Base-by-base conservation (phyloP, 2,113 vertebrate species). In the Lota lota region DNA sequence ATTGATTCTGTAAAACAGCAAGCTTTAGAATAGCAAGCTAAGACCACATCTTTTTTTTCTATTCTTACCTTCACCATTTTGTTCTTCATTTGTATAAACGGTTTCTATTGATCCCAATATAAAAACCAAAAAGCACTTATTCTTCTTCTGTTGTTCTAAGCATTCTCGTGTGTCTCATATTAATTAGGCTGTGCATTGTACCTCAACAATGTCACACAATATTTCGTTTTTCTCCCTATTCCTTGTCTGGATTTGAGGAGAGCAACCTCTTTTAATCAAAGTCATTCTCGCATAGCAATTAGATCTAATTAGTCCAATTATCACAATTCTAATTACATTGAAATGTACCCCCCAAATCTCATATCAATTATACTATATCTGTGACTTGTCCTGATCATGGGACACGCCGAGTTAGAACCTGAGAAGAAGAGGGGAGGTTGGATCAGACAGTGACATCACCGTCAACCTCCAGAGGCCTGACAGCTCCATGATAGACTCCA, bases 291-390 rank as follows among this genome's bases (percentile, higher is more conserved):
- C 85, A 87, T 85, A 82, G 89, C 90, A 92, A 92, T 93, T 92
- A 91, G 88, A 91, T 91, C 90, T 92, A 92, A 93, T 93, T 92
- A 93, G 91, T 90, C 88, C 90, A 93, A 93, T 93, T 93, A 93
- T 88, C 81, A 90, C 88, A 85, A 92, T 87, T 91, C 83, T 93
- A 93, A 93, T 93, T 93, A 93, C 92, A 93, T 78, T 84, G 81
- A 92, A 92, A 91, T 91, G 90, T 90, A 90, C 76, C 91, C 90
- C 91, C 91, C 81, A 91, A 93, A 92, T 92, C 91, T 93, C 92
- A 91, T 90, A 93, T 91, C 91, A 93, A 93, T 93, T 93, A 93
- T 88, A 82, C 74, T 81, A 88, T 90, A 86, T 85, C 82, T 85
- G 83, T 86, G 88, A 88, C 86, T 89, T 89, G 84, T 91, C 83